Conservation (phyloP, 2,797 vertebrate species). For the Salarias fasciatus region DNA sequence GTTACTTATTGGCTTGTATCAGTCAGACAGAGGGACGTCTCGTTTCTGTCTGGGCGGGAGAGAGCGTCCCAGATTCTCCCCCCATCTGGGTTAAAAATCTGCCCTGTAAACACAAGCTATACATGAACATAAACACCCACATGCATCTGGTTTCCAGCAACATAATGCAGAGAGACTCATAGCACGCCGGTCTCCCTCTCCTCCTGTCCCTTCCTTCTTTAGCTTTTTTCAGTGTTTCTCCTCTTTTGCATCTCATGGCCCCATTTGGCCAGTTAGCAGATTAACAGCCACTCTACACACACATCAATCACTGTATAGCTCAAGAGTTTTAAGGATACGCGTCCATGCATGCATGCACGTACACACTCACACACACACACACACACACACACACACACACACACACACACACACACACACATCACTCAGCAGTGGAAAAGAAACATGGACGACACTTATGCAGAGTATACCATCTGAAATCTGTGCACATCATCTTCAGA, state of each 20-base stretch:
- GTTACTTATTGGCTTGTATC: slow-evolving; percentile 43
- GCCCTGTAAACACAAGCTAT: slow-evolving; percentile 55
- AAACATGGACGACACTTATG: slow-evolving; percentile 23
- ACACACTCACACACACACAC: too few species aligned
- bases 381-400: too few species aligned
- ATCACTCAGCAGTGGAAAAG: slow-evolving; percentile 38
- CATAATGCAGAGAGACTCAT: slow-evolving; percentile 29
- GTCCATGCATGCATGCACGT: too few species aligned
- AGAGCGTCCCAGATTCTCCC: slow-evolving; percentile 59
- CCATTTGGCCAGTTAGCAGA: slow-evolving; percentile 74
- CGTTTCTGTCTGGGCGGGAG: slow-evolving; percentile 31
- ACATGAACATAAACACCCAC: slow-evolving; percentile 36
- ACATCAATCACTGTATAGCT: slow-evolving; percentile 61
- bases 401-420: too few species aligned
- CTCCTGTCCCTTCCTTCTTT: not conserved
- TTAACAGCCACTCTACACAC: slow-evolving; percentile 53
- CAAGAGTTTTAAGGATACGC: slow-evolving; percentile 9
- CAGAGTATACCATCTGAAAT: slow-evolving; percentile 27
- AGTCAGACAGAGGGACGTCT: slow-evolving; percentile 38
- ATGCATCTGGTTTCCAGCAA: slow-evolving; percentile 36
- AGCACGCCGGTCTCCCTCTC: slow-evolving; percentile 4
- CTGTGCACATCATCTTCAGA: slow-evolving; percentile 4
- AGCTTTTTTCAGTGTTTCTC: slow-evolving; percentile 7
- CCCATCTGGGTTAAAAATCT: slow-evolving; percentile 56
- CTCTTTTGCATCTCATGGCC: slow-evolving; percentile 38